Evolutionary conservation across 2,888 invertebrate genomes (phyloP).

Genomic region (Sinodicranocentrus sp.): DNA sequence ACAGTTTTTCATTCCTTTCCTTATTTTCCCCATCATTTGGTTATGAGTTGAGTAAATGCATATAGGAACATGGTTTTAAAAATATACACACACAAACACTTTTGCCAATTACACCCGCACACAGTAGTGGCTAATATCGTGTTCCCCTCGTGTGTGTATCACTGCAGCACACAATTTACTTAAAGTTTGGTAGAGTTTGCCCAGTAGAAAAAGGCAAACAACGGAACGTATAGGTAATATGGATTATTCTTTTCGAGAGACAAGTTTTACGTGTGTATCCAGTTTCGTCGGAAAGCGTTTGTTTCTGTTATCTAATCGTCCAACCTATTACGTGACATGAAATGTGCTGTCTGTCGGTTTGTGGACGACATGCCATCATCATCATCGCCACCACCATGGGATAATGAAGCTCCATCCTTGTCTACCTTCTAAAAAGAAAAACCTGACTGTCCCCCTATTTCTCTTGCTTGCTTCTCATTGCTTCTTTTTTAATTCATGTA

Average conservation of each 20-base stretch:
- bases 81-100: not conserved
- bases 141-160: slow-evolving; percentile 3
- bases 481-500: slow-evolving; percentile 63
- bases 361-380: slow-evolving; percentile 58
- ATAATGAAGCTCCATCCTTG: slow-evolving; percentile 60
- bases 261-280: not conserved
- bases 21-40: too few species aligned
- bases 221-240: not conserved
- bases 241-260: not conserved
- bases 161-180: not conserved
- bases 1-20: slow-evolving; percentile 52
- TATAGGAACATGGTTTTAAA: slow-evolving; percentile 40
- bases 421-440: slow-evolving; percentile 31
- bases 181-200: not conserved
- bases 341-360: slow-evolving; percentile 53
- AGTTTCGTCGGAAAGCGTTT: slow-evolving; percentile 7
- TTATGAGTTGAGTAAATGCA: too few species aligned
- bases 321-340: slow-evolving; percentile 68
- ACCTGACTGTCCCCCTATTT: slow-evolving; percentile 44
- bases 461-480: slow-evolving; percentile 29
- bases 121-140: not conserved
- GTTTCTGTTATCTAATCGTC: slow-evolving; percentile 54
- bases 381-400: slow-evolving; percentile 17
- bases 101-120: not conserved
- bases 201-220: not conserved